These are phyloP conservation scores for Sapajus apella DNA, from an alignment of 2,113 vertebrate species.

Conservation along the genomic window DNA sequence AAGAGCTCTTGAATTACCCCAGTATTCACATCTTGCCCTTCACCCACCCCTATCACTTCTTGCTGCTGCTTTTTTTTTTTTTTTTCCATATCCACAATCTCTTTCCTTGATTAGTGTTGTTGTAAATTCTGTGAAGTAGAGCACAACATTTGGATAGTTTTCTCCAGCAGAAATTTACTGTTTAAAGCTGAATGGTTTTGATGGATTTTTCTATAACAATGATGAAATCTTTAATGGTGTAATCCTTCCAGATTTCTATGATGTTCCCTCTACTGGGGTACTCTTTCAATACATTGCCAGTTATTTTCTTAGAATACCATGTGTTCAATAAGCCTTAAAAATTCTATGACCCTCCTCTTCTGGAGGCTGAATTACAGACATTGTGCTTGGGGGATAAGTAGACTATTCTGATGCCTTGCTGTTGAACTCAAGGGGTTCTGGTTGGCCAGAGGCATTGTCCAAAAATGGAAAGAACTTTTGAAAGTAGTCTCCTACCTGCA, in stretches of 20 bases:
- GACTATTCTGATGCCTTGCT: neutral
- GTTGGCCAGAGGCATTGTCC: neutral
- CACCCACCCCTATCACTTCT: neutral
- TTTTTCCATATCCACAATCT: neutral
- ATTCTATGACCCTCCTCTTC: no score
- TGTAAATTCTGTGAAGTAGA: neutral
- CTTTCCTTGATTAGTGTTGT: neutral
- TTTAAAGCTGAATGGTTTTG: neutral
- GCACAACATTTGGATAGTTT: neutral
- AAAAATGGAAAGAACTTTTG: neutral
- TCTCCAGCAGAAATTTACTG: neutral
- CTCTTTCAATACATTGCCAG: no score
- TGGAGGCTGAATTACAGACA: neutral
- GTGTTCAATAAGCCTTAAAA: no score
- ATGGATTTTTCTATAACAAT: neutral
- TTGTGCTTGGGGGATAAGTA: neutral
- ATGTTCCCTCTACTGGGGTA: no score
- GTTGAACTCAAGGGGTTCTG: neutral
- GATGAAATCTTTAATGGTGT: no score
- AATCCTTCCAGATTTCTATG: no score
- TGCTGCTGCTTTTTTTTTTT: no score
- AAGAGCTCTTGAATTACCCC: neutral
- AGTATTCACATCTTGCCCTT: neutral
- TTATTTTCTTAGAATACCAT: no score
- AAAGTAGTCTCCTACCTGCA: no score